Evolutionary conservation across 2,113 vertebrate species (phyloP).

Genomic region (Calidris pygmaea): DNA sequence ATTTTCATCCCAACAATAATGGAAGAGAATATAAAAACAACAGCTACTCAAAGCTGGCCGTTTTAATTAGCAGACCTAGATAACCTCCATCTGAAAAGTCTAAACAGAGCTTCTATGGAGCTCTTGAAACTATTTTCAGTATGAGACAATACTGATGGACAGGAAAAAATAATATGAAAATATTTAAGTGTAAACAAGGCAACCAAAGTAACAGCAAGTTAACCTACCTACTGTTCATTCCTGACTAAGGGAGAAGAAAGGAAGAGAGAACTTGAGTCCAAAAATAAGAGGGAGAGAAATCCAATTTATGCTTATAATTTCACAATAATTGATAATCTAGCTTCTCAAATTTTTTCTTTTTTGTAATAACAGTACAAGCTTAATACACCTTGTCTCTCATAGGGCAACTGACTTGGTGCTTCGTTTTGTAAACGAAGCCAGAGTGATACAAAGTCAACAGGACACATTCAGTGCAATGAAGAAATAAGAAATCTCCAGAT

Average conservation of each 20-base stretch:
- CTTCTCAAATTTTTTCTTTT: background rate
- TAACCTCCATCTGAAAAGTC: slow-evolving; percentile 1
- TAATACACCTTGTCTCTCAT: accelerated
- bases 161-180: background rate
- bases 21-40: slow-evolving; percentile 5
- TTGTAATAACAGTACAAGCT: background rate
- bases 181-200: background rate
- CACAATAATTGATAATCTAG: background rate
- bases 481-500: background rate
- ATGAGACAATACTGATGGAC: background rate
- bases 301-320: background rate
- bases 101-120: background rate
- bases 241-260: background rate
- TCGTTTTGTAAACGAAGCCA: background rate
- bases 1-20: slow-evolving; percentile 12
- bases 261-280: background rate
- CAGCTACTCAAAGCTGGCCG: slow-evolving; percentile 5
- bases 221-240: background rate
- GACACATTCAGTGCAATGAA: background rate
- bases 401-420: background rate
- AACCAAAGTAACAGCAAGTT: background rate
- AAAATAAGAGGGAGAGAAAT: background rate
- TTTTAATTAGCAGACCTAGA: slow-evolving; percentile 18
- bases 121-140: background rate
- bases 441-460: background rate